A percentile compares a stretch with the other conserved stretches of the same genome.
phyloP scores from a whole-genome alignment of 2,797 vertebrate species.

The Melanotaenia nigrans region DNA sequence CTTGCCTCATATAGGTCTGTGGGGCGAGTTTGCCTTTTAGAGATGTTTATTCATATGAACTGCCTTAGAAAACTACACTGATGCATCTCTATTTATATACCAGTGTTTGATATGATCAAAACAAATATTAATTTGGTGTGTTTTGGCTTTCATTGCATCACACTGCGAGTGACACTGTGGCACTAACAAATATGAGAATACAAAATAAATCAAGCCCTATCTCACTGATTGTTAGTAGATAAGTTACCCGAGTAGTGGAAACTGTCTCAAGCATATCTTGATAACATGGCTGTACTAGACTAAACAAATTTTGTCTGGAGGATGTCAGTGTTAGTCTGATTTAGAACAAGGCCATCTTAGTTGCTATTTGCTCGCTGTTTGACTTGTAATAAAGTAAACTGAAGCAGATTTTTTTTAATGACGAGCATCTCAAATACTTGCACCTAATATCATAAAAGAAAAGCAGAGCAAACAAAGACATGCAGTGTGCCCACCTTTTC shows the following conservation, averaged over 20 bases:
- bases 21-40: constrained; percentile 48
- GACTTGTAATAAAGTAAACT: neutral
- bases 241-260: neutral
- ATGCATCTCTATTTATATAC: constrained; percentile 61
- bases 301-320: constrained; percentile 57
- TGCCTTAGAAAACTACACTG: constrained; percentile 37
- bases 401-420: constrained; percentile 4
- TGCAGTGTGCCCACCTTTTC: constrained; percentile 6
- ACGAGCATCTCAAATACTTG: constrained; percentile 2
- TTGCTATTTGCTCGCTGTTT: neutral
- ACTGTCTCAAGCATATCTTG: constrained; percentile 13
- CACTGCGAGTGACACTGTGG: constrained; percentile 25
- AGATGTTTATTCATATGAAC: constrained; percentile 47
- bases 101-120: constrained; percentile 44
- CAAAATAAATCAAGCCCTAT: constrained; percentile 6
- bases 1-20: constrained; percentile 41
- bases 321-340: constrained; percentile 69
- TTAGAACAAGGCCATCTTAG: constrained; percentile 18
- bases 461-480: constrained; percentile 2
- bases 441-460: neutral
- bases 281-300: neutral
- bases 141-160: constrained; percentile 29
- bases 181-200: constrained; percentile 4
- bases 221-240: constrained; percentile 13
- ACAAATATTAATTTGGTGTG: constrained; percentile 45